phyloP scores from a whole-genome alignment of 2,113 vertebrate species.

The Tapirus terrestris region DNA sequence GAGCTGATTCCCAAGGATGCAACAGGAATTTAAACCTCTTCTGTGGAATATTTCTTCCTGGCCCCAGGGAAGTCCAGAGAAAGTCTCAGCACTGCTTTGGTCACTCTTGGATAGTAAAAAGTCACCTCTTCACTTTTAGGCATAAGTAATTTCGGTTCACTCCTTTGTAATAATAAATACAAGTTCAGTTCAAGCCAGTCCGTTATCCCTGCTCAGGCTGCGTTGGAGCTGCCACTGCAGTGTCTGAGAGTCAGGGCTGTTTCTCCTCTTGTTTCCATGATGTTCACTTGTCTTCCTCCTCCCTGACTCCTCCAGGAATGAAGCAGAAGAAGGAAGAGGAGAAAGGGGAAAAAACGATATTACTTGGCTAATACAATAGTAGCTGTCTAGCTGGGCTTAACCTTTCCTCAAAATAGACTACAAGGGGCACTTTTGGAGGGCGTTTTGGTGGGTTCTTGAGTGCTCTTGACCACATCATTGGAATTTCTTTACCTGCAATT shows the following conservation, averaged over 20 bases:
- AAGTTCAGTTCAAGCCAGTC: background rate
- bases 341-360: background rate
- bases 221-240: background rate
- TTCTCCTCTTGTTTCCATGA: background rate
- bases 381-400: background rate
- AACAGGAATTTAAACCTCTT: background rate
- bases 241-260: background rate
- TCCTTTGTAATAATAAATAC: background rate
- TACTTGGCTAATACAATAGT: background rate
- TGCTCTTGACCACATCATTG: background rate
- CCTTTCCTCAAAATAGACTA: background rate
- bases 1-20: background rate
- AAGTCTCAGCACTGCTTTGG: background rate
- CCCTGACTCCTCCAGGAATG: background rate
- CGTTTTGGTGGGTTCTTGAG: background rate
- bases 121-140: background rate
- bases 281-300: background rate
- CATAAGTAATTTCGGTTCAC: background rate
- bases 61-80: background rate
- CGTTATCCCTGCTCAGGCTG: background rate
- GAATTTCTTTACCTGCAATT: background rate
- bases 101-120: background rate
- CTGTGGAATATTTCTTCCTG: background rate
- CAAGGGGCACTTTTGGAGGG: background rate
- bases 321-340: background rate